Conservation (phyloP, 30 jellyfish, hydroid and myxozoan species). For the Hydractinia symbiolongicarpus region DNA sequence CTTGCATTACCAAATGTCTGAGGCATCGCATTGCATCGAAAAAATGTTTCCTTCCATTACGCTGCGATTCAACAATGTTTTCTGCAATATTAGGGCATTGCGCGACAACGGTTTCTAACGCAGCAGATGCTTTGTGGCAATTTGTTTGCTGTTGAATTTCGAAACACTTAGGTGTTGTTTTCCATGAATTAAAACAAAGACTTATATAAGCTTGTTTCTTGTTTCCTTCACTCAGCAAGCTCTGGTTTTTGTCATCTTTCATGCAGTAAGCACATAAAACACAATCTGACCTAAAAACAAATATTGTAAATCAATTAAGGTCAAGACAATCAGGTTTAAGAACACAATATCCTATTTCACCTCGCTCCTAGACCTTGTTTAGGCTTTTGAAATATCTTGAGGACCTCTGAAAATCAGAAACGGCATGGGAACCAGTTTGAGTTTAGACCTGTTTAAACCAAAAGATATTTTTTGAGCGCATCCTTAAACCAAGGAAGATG, state of each 20-base stretch:
- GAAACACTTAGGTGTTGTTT: constrained; percentile 1
- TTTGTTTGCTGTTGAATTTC: not conserved
- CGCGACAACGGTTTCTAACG: not conserved
- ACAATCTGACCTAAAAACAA: constrained; percentile 9
- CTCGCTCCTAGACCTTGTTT: too few relatives aligned
- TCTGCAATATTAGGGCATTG: not conserved
- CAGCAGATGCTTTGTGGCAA: constrained; percentile 11
- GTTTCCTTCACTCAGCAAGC: constrained; percentile 26
- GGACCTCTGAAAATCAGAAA: too few relatives aligned
- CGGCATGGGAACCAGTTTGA: too few relatives aligned
- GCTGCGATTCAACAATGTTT: not conserved
- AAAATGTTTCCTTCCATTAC: not conserved
- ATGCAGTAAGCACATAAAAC: constrained; percentile 23
- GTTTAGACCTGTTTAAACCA: too few relatives aligned
- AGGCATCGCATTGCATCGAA: not conserved
- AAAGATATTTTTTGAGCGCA: too few relatives aligned
- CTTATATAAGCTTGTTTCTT: constrained; percentile 30
- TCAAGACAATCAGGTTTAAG: too few relatives aligned
- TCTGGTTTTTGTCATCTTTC: constrained; percentile 7
- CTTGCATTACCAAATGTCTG: not conserved
- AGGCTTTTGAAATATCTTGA: too few relatives aligned
- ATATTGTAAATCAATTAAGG: not conserved
- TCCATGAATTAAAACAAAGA: constrained; percentile 12
- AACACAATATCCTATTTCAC: too few relatives aligned
- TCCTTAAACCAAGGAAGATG: too few relatives aligned